Conservation (phyloP, 2,797 vertebrate genomes). For the Chloroceryle inda region DNA sequence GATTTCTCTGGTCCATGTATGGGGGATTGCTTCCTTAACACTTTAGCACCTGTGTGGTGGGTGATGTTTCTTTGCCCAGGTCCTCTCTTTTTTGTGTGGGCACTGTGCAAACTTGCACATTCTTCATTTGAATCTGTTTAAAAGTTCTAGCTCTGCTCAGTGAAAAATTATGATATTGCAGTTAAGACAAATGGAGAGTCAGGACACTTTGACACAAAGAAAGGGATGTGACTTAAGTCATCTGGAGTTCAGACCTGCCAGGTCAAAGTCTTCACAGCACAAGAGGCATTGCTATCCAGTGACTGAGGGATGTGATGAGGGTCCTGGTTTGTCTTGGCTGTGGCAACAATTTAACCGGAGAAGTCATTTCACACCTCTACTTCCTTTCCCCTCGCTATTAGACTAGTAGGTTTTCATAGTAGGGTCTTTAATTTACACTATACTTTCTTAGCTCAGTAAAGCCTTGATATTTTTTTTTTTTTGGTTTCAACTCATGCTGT, state of each 20-base stretch:
- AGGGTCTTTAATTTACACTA: neutral
- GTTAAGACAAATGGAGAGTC: neutral
- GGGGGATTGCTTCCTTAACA: neutral
- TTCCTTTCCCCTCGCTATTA: accelerated
- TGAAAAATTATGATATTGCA: neutral
- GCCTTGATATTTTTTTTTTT: neutral
- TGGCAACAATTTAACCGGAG: neutral
- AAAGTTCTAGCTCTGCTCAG: neutral
- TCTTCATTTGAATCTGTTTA: neutral
- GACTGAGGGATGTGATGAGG: accelerated
- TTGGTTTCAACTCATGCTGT: neutral
- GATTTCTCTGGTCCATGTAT: neutral
- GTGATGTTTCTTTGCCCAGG: neutral
- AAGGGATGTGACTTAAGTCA: neutral
- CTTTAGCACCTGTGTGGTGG: neutral
- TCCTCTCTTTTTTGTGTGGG: neutral
- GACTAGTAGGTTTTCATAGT: neutral
- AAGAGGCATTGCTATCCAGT: neutral
- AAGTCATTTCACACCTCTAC: neutral
- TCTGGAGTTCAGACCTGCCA: neutral
- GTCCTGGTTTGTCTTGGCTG: neutral
- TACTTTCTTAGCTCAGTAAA: neutral
- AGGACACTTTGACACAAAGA: neutral
- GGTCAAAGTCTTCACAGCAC: neutral
- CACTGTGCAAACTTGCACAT: neutral